Conservation (phyloP, 2,888 invertebrate genomes). For the Diabrotica balteata region DNA sequence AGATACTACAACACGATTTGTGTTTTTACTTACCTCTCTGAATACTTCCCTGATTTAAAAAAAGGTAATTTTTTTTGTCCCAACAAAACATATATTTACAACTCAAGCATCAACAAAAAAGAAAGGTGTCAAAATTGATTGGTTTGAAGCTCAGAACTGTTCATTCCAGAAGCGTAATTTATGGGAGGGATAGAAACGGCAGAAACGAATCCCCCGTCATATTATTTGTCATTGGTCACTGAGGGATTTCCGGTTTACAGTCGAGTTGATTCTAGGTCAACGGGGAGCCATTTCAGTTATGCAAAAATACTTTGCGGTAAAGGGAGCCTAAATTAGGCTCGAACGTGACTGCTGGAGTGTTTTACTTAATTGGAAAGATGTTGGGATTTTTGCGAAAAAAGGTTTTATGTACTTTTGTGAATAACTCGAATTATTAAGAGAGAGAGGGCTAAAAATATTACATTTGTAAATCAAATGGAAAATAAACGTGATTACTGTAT, state of each 20-base stretch:
- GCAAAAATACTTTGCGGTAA: constrained; percentile 18
- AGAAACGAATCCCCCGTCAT: constrained; percentile 26
- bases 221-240: constrained; percentile 34
- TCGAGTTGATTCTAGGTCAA: constrained; percentile 18
- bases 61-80: too few relatives aligned
- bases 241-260: constrained; percentile 30
- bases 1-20: too few relatives aligned
- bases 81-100: too few relatives aligned
- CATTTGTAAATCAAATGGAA: too few relatives aligned
- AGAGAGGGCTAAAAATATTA: too few relatives aligned
- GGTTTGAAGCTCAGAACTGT: constrained; percentile 24
- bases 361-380: background rate
- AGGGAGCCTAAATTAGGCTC: constrained; percentile 13
- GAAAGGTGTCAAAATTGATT: constrained; percentile 27
- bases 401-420: too few relatives aligned
- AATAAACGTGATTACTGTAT: too few relatives aligned
- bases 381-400: too few relatives aligned
- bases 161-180: constrained; percentile 30
- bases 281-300: constrained; percentile 18
- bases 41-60: too few relatives aligned
- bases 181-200: constrained; percentile 25
- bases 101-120: constrained; percentile 21
- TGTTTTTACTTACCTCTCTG: too few relatives aligned
- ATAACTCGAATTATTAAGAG: too few relatives aligned
- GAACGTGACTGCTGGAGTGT: background rate